Percentiles rank a stretch among this genome's conserved stretches.
phyloP scores from a whole-genome alignment of 2,888 invertebrate genomes.

The Amblyteles armatorius region DNA sequence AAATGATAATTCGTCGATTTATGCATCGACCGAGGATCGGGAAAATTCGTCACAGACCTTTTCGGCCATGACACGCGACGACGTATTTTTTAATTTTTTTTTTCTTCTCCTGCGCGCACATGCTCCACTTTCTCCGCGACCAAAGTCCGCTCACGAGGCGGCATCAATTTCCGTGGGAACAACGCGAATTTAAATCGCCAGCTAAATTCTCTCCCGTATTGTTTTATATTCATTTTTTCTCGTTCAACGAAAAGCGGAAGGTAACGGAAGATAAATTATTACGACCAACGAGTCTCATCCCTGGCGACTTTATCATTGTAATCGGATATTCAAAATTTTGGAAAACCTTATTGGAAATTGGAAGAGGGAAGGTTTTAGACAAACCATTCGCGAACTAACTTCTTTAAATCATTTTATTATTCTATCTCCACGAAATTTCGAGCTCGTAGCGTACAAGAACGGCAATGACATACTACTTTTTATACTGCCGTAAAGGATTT shows the following conservation, averaged over 20 bases:
- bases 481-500: too few relatives aligned
- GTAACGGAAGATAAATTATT: slow-evolving; percentile 10
- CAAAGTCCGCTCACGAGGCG: slow-evolving; percentile 33
- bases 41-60: slow-evolving; percentile 54
- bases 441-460: too few relatives aligned
- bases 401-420: too few relatives aligned
- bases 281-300: neutral
- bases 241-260: neutral
- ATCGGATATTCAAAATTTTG: neutral
- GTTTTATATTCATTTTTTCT: slow-evolving; percentile 4
- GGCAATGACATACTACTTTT: too few relatives aligned
- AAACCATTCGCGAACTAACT: too few relatives aligned
- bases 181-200: slow-evolving; percentile 52
- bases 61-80: slow-evolving; percentile 30
- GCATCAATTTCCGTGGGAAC: slow-evolving; percentile 61
- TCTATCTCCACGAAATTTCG: too few relatives aligned
- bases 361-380: too few relatives aligned
- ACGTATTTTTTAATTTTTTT: slow-evolving; percentile 18
- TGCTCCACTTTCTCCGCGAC: slow-evolving; percentile 63
- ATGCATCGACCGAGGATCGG: slow-evolving; percentile 35
- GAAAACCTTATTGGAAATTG: neutral
- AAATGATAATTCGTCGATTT: slow-evolving; percentile 45
- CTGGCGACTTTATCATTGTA: neutral
- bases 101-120: slow-evolving; percentile 12
- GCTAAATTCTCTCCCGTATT: slow-evolving; percentile 40